Base-by-base conservation (phyloP, 2,113 vertebrate genomes). In the Dromiciops gliroides region DNA sequence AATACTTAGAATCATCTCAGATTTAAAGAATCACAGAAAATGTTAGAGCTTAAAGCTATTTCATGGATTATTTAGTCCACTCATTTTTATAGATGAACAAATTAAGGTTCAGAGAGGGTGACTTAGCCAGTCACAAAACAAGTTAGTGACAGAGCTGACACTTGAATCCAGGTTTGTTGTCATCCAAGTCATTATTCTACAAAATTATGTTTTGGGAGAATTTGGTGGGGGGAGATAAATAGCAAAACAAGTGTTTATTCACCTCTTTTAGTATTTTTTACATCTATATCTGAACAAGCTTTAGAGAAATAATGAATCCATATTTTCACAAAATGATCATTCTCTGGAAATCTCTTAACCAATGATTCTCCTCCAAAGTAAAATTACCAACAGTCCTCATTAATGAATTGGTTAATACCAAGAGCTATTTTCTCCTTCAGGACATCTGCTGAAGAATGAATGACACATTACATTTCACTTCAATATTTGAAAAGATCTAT, bases 261-360 rank as follows among this genome's bases (percentile, higher is more conserved):
- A 83, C 1, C 6, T 83, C 6, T 22, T 22, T 83, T 83, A 83
- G n/a, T 4, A 23, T 83, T 83, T 83, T 16, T 83, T 44, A 44
- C 6, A 23, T 23, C n/a, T 83, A 44, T 23, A 83, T 8, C 19
- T 44, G 37, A 83, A 83, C 67, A 83, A 83, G 44, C 0, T 8
- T 23, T 16, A 44, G 67, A 44, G 67, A 83, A 83, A 83, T 83
- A 83, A 91, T 67, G 92, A 0, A 47, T 14, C 50, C 48, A 16
- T 0, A 0, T 89, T 90, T 23, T 48, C 89, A 1, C 0, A 1
- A 14, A 19, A 48, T 9, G 0, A n/a, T 6, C 19, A 24, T 31
- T 44, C 51, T 56, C 22, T 3, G 26, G 0, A n/a, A 88, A 48
- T 28, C 50, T 90, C 49, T 47, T 50, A 7, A 14, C 75, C 19